These are phyloP conservation scores for Drosophila greeni DNA, from an alignment of 2,888 invertebrate species.

Conservation along the genomic window DNA sequence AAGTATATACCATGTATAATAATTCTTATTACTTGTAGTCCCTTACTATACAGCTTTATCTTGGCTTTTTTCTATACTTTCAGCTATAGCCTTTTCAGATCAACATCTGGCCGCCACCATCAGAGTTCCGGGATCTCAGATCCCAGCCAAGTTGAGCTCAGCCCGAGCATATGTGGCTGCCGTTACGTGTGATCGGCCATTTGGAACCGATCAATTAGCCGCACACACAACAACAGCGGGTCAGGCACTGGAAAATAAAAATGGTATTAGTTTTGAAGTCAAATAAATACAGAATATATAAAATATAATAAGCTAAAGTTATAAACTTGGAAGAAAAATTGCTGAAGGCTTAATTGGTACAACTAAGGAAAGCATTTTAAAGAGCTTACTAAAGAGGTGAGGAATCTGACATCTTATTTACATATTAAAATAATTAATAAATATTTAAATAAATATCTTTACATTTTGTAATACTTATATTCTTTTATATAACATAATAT, in stretches of 20 bases:
- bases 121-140: neutral
- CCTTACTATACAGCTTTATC: neutral
- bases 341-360: too few species aligned
- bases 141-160: slow-evolving; percentile 5
- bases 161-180: slow-evolving; percentile 52
- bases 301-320: too few species aligned
- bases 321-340: too few species aligned
- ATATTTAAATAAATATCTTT: neutral
- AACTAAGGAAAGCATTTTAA: too few species aligned
- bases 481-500: neutral
- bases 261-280: accelerated
- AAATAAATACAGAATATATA: neutral
- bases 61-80: accelerated
- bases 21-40: too few species aligned
- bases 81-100: neutral
- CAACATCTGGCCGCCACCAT: neutral
- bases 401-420: too few species aligned
- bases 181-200: slow-evolving; percentile 77
- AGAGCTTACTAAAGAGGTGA: too few species aligned
- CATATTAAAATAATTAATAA: too few species aligned
- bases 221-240: slow-evolving; percentile 10
- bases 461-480: neutral
- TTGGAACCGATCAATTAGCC: slow-evolving; percentile 79
- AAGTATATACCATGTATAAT: neutral
- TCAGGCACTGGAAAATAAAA: neutral